Conservation (phyloP, 2,113 vertebrate species). For the Gallinago jamesoni region DNA sequence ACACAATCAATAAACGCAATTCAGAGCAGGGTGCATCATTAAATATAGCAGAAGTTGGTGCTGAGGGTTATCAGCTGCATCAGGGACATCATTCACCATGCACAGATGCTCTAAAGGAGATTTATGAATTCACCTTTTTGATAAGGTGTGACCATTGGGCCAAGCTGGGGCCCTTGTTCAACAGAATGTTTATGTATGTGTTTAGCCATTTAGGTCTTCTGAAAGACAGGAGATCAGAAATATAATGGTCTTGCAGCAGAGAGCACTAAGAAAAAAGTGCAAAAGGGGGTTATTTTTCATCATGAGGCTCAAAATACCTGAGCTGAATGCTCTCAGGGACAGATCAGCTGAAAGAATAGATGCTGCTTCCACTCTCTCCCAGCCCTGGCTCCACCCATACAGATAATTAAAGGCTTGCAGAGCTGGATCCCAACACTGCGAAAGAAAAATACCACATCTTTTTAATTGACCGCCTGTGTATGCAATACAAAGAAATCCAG, state of each 20-base stretch:
- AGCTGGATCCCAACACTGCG: background rate
- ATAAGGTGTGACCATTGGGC: background rate
- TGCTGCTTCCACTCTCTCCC: background rate
- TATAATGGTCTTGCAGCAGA: background rate
- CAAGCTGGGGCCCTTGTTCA: background rate
- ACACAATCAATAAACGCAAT: background rate
- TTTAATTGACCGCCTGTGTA: background rate
- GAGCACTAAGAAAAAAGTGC: background rate
- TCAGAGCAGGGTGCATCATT: background rate
- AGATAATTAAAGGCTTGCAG: constrained; percentile 22
- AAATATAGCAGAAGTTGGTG: background rate
- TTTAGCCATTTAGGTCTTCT: background rate
- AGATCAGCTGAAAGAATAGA: background rate
- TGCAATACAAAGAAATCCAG: background rate
- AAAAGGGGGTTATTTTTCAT: background rate
- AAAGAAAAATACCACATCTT: constrained; percentile 10
- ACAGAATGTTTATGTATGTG: background rate
- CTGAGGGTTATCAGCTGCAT: background rate
- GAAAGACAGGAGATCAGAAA: background rate
- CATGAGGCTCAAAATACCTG: background rate
- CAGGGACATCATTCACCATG: background rate
- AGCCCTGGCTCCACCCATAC: background rate
- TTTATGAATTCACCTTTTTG: background rate
- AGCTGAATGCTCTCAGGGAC: background rate
- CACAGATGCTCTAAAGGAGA: background rate